These are phyloP conservation scores for Lithosia quadra DNA, from an alignment of 2,888 invertebrate species.

Conservation along the genomic window DNA sequence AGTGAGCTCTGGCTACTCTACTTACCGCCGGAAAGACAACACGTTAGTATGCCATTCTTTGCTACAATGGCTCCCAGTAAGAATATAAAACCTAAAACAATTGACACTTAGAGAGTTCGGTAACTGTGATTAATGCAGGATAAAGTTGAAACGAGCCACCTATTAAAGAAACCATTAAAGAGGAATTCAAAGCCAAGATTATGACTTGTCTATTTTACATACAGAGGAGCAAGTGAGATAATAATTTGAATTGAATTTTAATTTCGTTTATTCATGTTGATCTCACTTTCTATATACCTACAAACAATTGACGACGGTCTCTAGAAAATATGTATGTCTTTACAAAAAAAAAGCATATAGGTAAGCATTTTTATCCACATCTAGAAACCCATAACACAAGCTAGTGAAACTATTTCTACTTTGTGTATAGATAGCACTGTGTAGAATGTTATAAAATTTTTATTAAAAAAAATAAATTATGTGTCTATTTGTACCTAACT, in stretches of 20 bases:
- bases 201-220: constrained; percentile 25
- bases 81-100: constrained; percentile 51
- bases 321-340: no score
- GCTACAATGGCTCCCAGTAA: constrained; percentile 18
- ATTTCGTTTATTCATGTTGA: not conserved
- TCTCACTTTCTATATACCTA: not conserved
- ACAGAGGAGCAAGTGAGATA: constrained; percentile 20
- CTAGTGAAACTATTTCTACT: no score
- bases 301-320: no score
- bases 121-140: constrained; percentile 55
- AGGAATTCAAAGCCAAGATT: constrained; percentile 40
- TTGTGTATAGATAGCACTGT: no score
- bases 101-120: constrained; percentile 43
- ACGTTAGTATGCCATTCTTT: not conserved
- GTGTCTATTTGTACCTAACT: no score
- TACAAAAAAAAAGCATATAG: no score
- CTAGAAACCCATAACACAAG: no score
- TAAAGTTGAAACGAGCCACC: constrained; percentile 57
- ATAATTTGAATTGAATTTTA: not conserved
- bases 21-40: no score
- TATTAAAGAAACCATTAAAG: constrained; percentile 57
- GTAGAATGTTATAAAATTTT: no score
- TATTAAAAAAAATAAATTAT: no score
- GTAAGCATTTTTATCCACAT: no score
- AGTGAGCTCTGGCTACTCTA: no score